Evolutionary conservation across 2,888 invertebrate genomes (phyloP), one percentile per base, ranked within the genome.

Genomic region (Lasioglossum malachurum): DNA sequence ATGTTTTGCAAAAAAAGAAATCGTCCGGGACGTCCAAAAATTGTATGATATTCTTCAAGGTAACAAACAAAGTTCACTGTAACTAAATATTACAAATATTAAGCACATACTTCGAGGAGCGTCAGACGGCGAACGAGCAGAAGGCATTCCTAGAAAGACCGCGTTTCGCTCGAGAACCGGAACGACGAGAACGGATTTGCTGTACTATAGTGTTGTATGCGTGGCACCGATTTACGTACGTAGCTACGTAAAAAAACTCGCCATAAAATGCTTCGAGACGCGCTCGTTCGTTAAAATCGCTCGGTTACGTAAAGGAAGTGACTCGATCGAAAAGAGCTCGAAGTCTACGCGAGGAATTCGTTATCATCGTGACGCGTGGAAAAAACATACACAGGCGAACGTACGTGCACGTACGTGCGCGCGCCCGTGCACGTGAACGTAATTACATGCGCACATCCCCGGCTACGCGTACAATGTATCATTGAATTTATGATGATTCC

Each of bases 301-400:
- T 38, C 67, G 73, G 41, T 86, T 84, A 74, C 86, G 77, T 78
- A 80, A 84, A 80, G 79, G 84, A 80, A 84, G 75, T 80, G 86
- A 86, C 85, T 84, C 75, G 84, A 86, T 78, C 84, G 85, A 80
- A 83, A 71, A 79, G 35, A 80, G 76, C 75, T 83, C 83, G 69
- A 73, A 72, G 77, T 74, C 67, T 27, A 75, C 31, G 23, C 79
- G 46, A 64, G 27, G 77, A 86, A 84, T 84, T 44, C 80, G 77
- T 84, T 86, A 84, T 86, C 86, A 86, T 84, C 85, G 84, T 86
- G 86, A 86, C 86, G 77, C 64, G 84, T 71, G 72, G 41, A 85
- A 83, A 83, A 72, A 60, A 64, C 60, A 19, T 69, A 82, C 67
- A 76, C 64, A 41, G 14, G 41, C 57, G 16, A n/a, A 35, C 5